These are phyloP conservation scores for Aphis gossypii DNA, from an alignment of 1,140 invertebrate species.

Conservation along the genomic window DNA sequence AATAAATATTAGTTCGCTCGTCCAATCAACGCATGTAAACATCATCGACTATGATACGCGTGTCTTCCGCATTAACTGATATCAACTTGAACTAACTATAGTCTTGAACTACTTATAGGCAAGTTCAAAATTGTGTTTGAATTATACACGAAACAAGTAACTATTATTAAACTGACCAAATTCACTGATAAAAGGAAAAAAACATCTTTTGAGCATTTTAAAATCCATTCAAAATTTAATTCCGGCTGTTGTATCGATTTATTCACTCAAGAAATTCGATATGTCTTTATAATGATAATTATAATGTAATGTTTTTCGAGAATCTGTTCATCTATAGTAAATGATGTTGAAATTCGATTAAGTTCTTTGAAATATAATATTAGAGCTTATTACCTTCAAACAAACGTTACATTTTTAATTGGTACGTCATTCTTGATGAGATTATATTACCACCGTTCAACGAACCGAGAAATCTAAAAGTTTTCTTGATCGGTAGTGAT, in stretches of 20 bases:
- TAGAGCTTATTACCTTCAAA: neutral
- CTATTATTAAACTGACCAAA: neutral
- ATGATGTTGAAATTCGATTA: neutral
- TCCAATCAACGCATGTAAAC: neutral
- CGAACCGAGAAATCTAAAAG: neutral
- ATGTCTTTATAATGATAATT: neutral
- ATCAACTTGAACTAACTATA: neutral
- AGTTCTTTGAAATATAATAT: neutral
- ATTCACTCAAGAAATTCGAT: neutral
- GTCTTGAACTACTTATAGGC: neutral
- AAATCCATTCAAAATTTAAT: neutral
- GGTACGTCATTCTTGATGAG: neutral
- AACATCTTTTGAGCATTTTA: neutral
- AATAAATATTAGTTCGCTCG: neutral
- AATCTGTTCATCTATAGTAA: neutral
- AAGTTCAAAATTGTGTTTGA: neutral
- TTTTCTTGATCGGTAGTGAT: neutral
- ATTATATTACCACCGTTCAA: neutral
- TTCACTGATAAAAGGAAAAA: too few relatives aligned
- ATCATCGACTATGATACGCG: neutral
- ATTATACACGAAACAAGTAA: neutral
- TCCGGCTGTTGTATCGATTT: neutral
- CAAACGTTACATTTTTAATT: neutral
- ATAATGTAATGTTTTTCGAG: neutral
- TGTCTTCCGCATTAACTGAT: neutral